Evolutionary conservation across 2,797 vertebrate species (phyloP), one percentile per base, ranked within the genome.

Genomic region (Lates japonicus): DNA sequence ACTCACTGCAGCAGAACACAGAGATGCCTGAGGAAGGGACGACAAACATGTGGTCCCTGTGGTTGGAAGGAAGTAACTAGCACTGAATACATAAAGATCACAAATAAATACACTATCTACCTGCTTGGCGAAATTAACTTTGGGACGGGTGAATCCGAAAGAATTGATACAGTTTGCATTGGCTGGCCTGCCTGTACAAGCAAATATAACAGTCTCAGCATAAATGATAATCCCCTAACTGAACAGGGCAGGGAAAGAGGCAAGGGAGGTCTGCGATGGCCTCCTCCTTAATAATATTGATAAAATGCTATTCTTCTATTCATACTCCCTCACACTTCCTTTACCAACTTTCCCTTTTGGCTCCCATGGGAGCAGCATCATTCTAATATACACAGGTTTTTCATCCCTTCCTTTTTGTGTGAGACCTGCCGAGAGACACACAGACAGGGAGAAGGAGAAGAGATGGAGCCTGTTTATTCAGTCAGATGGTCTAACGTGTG

Each of bases 321-420:
- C 83, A 90, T 77, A 65, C 80, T 65, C 75, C 51, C 69, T 81
- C 74, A 67, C 70, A 72, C 63, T 81, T 77, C 55, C 66, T 67
- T 82, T 73, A 83, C 76, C 22, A 62, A 60, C 66, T 79, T 84
- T 78, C 58, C 75, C 60, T 74, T 83, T 75, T n/a, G 64, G 69
- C 74, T 84, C 87, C 85, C 82, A 3, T 2, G 59, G 85, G 91
- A 93, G 70, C 80, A 49, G 74, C 82, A 90, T 92, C 78, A 76
- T 85, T 93, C 79, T 91, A 91, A 94, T 89, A 88, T 78, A 83
- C 84, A 88, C 66, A 71, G 62, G 68, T 90, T 92, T 29, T 92
- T 91, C 82, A 89, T 88, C 70, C 70, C 61, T 83, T 35, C 57
- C 80, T 85, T 83, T 87, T 79, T 90, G 88, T 87, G 80, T 90